Conservation (phyloP, 1,140 invertebrate genomes). For the Aphelenchoides besseyi region DNA sequence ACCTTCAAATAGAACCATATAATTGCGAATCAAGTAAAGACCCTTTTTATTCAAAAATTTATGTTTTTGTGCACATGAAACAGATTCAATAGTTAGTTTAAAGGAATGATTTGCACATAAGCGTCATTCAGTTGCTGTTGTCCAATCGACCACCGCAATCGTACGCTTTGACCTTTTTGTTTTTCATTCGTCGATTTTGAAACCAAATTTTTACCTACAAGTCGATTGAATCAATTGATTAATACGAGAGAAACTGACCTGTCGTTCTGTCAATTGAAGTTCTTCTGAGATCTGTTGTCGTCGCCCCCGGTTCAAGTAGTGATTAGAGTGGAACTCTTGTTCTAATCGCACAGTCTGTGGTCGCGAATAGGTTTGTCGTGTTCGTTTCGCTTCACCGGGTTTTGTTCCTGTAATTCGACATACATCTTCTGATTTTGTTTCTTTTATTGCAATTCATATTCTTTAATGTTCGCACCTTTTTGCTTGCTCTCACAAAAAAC, state of each 20-base stretch:
- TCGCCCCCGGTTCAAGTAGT: slow-evolving; percentile 70
- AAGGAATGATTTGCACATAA: not conserved
- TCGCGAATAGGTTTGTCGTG: slow-evolving; percentile 74
- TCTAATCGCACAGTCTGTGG: slow-evolving; percentile 93
- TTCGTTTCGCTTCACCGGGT: not conserved
- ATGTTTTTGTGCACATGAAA: not conserved
- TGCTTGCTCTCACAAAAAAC: not conserved
- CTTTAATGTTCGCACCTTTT: not conserved
- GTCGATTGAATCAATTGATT: slow-evolving; percentile 5
- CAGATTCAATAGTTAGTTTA: not conserved
- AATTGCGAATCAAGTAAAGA: not conserved
- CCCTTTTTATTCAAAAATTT: too few relatives aligned
- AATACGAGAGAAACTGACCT: slow-evolving; percentile 66
- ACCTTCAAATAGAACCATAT: not conserved
- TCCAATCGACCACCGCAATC: not conserved
- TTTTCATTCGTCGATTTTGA: slow-evolving; percentile 52
- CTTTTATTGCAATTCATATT: not conserved
- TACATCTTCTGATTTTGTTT: not conserved
- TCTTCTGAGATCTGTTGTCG: slow-evolving; percentile 84
- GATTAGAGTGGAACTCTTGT: slow-evolving; percentile 94
- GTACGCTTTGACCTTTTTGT: slow-evolving; percentile 35
- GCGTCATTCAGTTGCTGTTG: not conserved
- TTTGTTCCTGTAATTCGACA: not conserved
- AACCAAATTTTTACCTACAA: slow-evolving; percentile 74
- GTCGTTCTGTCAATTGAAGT: slow-evolving; percentile 79